Conservation (phyloP, 2,888 invertebrate species). For the Alloscopus bannaensis region DNA sequence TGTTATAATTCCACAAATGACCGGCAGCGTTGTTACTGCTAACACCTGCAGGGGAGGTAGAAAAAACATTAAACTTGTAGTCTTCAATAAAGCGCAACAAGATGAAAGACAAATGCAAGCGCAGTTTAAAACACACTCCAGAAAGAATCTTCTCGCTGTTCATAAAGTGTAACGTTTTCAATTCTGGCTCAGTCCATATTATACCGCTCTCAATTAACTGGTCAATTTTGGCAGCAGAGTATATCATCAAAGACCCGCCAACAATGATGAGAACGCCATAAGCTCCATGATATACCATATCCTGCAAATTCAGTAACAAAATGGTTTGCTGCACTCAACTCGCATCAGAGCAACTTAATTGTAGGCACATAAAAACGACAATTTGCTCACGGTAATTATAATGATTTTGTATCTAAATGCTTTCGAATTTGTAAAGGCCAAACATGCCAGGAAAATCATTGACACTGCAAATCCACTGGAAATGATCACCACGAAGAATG, state of each 20-base stretch:
- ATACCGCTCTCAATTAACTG: not conserved
- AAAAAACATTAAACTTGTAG: no score
- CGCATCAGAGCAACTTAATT: not conserved
- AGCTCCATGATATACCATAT: not conserved
- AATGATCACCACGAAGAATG: not conserved
- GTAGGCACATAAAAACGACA: no score
- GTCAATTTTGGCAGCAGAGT: conserved; percentile 10
- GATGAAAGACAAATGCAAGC: no score
- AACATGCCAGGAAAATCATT: not conserved
- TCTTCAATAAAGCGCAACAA: no score
- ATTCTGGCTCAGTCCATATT: not conserved
- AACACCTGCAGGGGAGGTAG: no score
- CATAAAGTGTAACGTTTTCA: not conserved
- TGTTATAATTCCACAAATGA: no score
- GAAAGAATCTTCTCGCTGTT: not conserved
- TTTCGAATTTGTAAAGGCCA: not conserved
- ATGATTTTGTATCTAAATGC: not conserved
- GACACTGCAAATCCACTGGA: not conserved
- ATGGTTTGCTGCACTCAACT: not conserved
- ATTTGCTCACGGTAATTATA: not conserved
- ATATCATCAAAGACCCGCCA: not conserved
- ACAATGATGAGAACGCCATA: not conserved
- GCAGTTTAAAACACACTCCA: no score
- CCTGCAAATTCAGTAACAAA: not conserved
- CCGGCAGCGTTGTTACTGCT: no score